Conservation (phyloP, 2,888 invertebrate species). For the Stenchaetothrips biformis region DNA sequence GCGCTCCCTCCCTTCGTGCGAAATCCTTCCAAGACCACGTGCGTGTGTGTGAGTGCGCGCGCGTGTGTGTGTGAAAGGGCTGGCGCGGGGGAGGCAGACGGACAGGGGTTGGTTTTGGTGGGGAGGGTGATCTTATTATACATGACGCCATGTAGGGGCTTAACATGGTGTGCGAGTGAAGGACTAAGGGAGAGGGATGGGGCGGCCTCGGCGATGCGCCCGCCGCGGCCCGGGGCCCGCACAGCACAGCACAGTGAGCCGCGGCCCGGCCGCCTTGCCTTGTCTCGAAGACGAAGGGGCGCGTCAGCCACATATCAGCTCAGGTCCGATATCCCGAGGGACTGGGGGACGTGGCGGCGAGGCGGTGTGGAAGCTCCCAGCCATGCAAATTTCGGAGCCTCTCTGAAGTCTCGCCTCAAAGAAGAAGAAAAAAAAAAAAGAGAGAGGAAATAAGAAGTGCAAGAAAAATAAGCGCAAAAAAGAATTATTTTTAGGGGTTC, state of each 20-base stretch:
- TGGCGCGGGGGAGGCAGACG: background rate
- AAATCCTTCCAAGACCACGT: background rate
- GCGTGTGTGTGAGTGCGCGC: background rate
- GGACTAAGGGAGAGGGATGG: background rate
- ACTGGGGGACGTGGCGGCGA: background rate
- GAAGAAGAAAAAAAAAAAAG: background rate
- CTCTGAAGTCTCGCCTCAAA: background rate
- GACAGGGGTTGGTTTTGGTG: slow-evolving; percentile 9
- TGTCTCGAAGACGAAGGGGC: background rate
- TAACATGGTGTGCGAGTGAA: slow-evolving; percentile 21
- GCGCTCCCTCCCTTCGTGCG: background rate
- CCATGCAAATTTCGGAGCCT: background rate
- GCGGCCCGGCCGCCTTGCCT: background rate
- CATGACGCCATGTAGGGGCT: slow-evolving; percentile 22
- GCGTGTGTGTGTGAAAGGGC: too few species aligned
- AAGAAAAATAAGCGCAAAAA: background rate
- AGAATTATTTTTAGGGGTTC: background rate
- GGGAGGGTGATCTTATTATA: slow-evolving; percentile 19
- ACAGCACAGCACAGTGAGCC: background rate
- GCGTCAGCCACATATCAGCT: slow-evolving; percentile 5
- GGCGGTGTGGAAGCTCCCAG: background rate
- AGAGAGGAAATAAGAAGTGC: background rate
- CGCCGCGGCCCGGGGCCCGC: background rate
- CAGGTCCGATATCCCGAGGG: background rate
- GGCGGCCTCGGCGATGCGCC: background rate